A percentile compares a stretch with the other conserved stretches of the same genome.
These are phyloP conservation scores for Danio tinwini DNA, from an alignment of 2,797 vertebrate species.

Conservation along the genomic window DNA sequence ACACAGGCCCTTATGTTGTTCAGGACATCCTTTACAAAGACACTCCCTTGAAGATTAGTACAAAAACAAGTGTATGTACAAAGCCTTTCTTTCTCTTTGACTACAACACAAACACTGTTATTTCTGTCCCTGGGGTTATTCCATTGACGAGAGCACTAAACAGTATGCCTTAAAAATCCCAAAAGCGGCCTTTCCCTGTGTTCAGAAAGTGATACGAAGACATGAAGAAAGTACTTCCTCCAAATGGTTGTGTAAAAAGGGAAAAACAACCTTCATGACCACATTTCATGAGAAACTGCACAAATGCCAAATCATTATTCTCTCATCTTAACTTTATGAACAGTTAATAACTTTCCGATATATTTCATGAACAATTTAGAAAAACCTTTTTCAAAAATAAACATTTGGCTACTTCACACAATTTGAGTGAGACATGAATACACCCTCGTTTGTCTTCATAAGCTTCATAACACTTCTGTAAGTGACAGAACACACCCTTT, in stretches of 20 bases:
- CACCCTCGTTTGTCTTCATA: background rate
- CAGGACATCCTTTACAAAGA: background rate
- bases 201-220: background rate
- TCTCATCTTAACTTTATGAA: background rate
- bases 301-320: background rate
- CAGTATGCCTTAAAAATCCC: background rate
- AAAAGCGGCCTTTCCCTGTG: background rate
- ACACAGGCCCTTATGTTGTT: conserved; percentile 9
- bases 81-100: background rate
- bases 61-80: background rate
- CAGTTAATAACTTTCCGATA: background rate
- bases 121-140: background rate
- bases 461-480: background rate
- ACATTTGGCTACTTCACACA: background rate
- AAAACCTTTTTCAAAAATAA: background rate
- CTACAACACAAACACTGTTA: background rate
- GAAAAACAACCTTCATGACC: background rate
- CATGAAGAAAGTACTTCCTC: background rate
- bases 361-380: background rate
- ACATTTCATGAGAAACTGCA: background rate
- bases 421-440: background rate
- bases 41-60: background rate
- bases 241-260: background rate
- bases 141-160: background rate
- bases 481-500: background rate